Evolutionary conservation across 1,140 invertebrate genomes (phyloP).

Genomic region (Drosophila aff.): DNA sequence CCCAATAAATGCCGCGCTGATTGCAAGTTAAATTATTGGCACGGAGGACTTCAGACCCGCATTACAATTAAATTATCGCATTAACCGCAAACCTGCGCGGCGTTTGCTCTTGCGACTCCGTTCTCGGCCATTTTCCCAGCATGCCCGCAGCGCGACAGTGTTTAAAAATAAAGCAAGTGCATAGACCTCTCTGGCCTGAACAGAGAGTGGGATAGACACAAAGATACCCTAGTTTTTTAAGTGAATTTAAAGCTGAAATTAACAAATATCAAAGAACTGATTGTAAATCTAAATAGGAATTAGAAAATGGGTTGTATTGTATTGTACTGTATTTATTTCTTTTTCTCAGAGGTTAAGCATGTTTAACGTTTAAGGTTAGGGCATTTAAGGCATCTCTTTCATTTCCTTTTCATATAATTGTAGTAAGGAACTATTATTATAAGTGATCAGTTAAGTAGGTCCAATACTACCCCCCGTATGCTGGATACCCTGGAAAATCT

Average conservation of each 20-base stretch:
- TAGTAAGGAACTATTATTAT: background rate
- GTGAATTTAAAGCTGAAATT: background rate
- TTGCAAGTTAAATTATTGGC: constrained; percentile 82
- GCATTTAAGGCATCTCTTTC: background rate
- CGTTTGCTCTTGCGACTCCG: constrained; percentile 14
- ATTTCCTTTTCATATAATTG: too few species aligned
- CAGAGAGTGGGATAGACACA: too few species aligned
- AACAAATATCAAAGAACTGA: background rate
- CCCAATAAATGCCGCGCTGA: constrained; percentile 80
- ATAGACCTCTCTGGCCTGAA: background rate
- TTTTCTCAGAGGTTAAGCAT: background rate
- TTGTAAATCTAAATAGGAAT: too few species aligned
- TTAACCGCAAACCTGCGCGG: constrained; percentile 71
- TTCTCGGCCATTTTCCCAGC: constrained; percentile 29
- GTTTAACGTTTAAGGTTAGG: background rate
- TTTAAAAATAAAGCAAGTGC: constrained; percentile 31
- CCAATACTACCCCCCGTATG: background rate
- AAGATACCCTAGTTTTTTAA: background rate
- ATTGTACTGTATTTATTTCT: too few species aligned
- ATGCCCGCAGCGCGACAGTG: constrained; percentile 45
- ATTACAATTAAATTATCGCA: constrained; percentile 84
- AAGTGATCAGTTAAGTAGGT: background rate
- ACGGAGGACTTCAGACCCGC: constrained; percentile 65
- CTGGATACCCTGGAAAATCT: background rate
- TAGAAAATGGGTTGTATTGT: background rate